Conservation (phyloP, 2,888 invertebrate genomes). For the Chouioia cunea region DNA sequence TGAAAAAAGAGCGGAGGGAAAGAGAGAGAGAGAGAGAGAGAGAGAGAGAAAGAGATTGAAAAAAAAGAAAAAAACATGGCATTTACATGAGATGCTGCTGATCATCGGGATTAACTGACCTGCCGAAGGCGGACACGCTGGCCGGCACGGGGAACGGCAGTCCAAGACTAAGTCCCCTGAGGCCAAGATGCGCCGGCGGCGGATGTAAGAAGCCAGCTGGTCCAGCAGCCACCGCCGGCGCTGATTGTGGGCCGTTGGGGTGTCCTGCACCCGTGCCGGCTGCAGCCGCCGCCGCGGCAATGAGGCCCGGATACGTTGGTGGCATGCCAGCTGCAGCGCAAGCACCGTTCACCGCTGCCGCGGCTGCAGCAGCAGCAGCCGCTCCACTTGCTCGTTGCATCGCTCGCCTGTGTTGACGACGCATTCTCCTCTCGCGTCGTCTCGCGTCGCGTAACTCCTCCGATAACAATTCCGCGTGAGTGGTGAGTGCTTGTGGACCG, state of each 20-base stretch:
- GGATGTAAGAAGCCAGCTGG: constrained; percentile 61
- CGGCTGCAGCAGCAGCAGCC: constrained; percentile 50
- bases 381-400: constrained; percentile 46
- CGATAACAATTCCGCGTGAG: constrained; percentile 48
- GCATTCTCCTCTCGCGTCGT: constrained; percentile 62
- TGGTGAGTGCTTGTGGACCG: constrained; percentile 32
- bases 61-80: background rate
- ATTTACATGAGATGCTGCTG: too few species aligned
- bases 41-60: background rate
- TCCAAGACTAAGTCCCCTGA: constrained; percentile 65
- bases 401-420: constrained; percentile 62
- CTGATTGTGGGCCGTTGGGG: constrained; percentile 33
- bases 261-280: constrained; percentile 10
- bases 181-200: constrained; percentile 65
- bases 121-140: constrained; percentile 63
- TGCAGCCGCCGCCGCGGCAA: background rate
- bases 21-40: constrained; percentile 2
- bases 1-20: background rate
- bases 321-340: constrained; percentile 57
- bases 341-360: constrained; percentile 42
- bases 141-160: constrained; percentile 64
- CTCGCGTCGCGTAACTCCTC: constrained; percentile 62
- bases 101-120: constrained; percentile 53
- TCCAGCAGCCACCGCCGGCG: constrained; percentile 41
- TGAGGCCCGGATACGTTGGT: constrained; percentile 59